phyloP scores from a whole-genome alignment of 2,113 vertebrate genomes.

The Cochlearius cochlearius region DNA sequence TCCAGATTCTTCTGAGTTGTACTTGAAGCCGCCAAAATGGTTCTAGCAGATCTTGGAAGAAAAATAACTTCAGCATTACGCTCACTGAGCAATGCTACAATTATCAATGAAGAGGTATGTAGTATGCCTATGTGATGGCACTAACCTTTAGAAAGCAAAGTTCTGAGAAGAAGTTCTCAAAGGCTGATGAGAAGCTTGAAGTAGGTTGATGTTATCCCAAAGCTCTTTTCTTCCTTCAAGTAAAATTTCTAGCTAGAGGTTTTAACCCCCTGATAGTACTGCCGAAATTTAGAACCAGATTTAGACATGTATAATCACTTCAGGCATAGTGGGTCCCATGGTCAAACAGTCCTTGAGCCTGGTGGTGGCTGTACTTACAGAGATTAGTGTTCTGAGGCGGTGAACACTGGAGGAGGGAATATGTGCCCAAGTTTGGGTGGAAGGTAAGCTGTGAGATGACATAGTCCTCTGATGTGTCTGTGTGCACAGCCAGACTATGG shows the following conservation, averaged over 20 bases:
- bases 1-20: constrained; percentile 51
- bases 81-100: constrained; percentile 97
- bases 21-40: constrained; percentile 83
- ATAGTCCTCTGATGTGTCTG: background rate
- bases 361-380: background rate
- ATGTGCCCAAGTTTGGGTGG: background rate
- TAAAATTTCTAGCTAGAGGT: background rate
- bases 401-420: background rate
- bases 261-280: background rate
- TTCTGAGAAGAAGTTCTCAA: background rate
- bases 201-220: background rate
- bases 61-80: constrained; percentile 98
- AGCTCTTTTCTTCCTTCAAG: background rate
- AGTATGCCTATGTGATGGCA: background rate
- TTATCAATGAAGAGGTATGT: constrained; percentile 97
- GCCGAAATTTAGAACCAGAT: background rate
- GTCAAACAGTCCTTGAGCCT: background rate
- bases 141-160: background rate
- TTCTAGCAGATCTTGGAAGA: constrained; percentile 95
- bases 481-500: background rate
- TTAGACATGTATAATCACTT: background rate
- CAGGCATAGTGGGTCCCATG: too few relatives aligned
- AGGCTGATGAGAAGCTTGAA: background rate
- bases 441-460: background rate
- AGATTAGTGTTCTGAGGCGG: background rate